Conservation (phyloP, 53 echinoderm and acorn worm genomes). For the Paracentrotus lividus region DNA sequence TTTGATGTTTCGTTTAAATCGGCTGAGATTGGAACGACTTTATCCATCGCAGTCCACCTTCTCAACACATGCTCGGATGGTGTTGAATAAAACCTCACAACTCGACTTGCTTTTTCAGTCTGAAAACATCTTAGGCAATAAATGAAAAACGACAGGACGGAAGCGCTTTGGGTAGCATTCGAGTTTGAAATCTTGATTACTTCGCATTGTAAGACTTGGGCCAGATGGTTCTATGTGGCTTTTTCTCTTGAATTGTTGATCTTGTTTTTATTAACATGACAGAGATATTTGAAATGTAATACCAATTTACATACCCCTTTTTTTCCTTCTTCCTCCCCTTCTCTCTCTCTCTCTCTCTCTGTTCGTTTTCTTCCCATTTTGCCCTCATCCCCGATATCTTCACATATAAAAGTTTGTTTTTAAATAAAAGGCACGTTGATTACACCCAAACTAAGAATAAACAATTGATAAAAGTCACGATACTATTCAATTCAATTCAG, state of each 20-base stretch:
- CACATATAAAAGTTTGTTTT: no score
- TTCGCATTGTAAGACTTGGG: constrained; percentile 41
- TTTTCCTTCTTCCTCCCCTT: not conserved
- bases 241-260: not conserved
- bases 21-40: constrained; percentile 35
- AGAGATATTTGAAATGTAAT: not conserved
- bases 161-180: not conserved
- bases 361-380: not conserved
- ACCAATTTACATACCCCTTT: not conserved
- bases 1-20: constrained; percentile 45
- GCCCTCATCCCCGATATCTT: not conserved
- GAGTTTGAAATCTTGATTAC: constrained; percentile 51
- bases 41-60: constrained; percentile 40
- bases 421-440: not conserved
- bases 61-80: constrained; percentile 41
- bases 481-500: no score
- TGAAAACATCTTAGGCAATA: constrained; percentile 53
- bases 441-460: not conserved
- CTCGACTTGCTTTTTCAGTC: constrained; percentile 18
- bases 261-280: not conserved
- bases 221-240: not conserved
- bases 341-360: not conserved
- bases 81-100: constrained; percentile 24
- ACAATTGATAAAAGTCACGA: no score
- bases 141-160: constrained; percentile 44